phyloP scores from a whole-genome alignment of 2,797 vertebrate species.

The Gymnothorax javanicus region DNA sequence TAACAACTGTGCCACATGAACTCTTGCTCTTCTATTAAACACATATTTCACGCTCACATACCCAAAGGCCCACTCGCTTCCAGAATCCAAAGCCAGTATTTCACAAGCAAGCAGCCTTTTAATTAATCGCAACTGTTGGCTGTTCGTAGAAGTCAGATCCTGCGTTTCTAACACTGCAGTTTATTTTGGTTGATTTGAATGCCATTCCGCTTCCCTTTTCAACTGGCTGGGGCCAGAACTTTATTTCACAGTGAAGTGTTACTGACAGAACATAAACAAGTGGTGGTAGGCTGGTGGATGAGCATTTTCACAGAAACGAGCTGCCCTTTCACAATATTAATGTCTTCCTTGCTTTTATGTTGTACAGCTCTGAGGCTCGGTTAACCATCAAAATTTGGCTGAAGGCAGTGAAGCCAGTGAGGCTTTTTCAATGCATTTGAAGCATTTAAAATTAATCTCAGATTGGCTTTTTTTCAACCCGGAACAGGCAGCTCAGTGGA shows the following conservation, averaged over 20 bases:
- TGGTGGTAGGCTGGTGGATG: neutral
- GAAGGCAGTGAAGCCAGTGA: neutral
- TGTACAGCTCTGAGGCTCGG: neutral
- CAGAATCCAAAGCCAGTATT: neutral
- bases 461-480: neutral
- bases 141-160: slow-evolving; percentile 4
- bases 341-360: neutral
- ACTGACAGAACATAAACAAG: slow-evolving; percentile 21
- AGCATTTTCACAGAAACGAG: neutral
- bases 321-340: neutral
- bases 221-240: slow-evolving; percentile 8
- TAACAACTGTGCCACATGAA: neutral
- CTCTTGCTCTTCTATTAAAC: neutral
- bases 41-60: neutral
- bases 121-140: neutral
- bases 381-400: neutral
- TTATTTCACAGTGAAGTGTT: slow-evolving; percentile 38
- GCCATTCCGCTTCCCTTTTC: slow-evolving; percentile 24
- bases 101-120: neutral
- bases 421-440: neutral
- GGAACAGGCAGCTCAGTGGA: no score
- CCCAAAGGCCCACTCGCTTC: neutral
- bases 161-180: neutral
- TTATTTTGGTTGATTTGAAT: slow-evolving; percentile 30
- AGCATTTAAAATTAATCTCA: neutral